A percentile compares a stretch with the other conserved stretches of the same genome.
phyloP scores from a whole-genome alignment of 2,888 invertebrate genomes.

The Ischnus inquisitorius region DNA sequence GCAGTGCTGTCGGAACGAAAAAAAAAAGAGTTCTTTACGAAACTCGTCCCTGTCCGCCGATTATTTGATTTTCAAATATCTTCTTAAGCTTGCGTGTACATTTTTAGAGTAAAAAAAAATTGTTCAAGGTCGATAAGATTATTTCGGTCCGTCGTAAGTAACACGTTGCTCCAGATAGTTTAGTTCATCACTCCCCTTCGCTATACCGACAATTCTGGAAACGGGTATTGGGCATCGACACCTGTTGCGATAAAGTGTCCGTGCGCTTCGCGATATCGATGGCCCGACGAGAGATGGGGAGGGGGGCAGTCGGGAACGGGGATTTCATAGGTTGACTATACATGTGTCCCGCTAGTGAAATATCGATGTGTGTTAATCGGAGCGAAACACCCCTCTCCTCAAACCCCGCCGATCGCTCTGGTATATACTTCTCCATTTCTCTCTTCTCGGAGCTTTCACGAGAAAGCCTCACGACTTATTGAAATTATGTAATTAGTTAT shows the following conservation, averaged over 20 bases:
- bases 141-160: constrained; percentile 2
- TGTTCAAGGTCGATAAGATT: not conserved
- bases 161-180: constrained; percentile 31
- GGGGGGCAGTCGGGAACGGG: constrained; percentile 45
- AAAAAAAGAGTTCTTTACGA: constrained; percentile 18
- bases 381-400: constrained; percentile 46
- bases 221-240: constrained; percentile 74
- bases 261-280: constrained; percentile 74
- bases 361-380: constrained; percentile 68
- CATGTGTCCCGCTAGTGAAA: constrained; percentile 54
- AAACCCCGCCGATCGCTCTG: constrained; percentile 29
- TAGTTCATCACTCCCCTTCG: constrained; percentile 37
- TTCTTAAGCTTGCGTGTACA: not conserved
- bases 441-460: constrained; percentile 22
- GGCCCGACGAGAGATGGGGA: constrained; percentile 61
- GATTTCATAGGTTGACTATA: constrained; percentile 47
- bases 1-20: constrained; percentile 14
- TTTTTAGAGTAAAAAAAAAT: not conserved
- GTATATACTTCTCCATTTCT: constrained; percentile 29
- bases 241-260: constrained; percentile 75
- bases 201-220: constrained; percentile 69
- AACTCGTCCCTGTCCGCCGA: not conserved
- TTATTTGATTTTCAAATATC: constrained; percentile 17
- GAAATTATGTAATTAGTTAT: not conserved
- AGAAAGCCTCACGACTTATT: constrained; percentile 44